Evolutionary conservation across 2,888 invertebrate species (phyloP), one percentile per base, ranked within the genome.

Genomic region (Dinocampus coccinellae): DNA sequence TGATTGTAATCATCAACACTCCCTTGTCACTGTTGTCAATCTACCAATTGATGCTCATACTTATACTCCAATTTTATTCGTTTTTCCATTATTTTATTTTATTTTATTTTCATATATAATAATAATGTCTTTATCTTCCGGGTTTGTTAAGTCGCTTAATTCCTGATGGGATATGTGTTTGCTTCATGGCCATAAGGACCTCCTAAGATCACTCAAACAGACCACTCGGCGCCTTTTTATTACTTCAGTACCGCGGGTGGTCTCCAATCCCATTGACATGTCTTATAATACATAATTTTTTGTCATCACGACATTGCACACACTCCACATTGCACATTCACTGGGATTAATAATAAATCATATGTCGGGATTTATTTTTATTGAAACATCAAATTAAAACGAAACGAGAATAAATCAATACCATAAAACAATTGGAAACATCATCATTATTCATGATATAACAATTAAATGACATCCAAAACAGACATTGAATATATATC

Each of bases 191-290:
- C 63, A 61, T 47, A 16, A 52, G 70, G 77, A 76, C 73, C 77
- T 75, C 76, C 76, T 74, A 76, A 74, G 74, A 75, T 74, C 72
- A 66, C 66, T 60, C 42, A 72, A 64, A 76, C 75, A 74, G 74
- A 75, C 74, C 69, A 69, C 76, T 76, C 75, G 75, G 73, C 75
- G 75, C 62, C 67, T 76, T 76, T 77, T 77, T 77, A 77, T 69
- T 76, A 77, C 75, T 72, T 73, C 72, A 72, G 71, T 70, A 73
- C 76, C 73, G 72, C 76, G 77, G 77, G 77, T 77, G 77, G 77
- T 77, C 72, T 42, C 62, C 52, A 57, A 33, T 52, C 53, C 55
- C 42, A 7, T 47, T 16, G 24, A 29, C 3, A 20, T 7, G 20
- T 16, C 75, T 73, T n/a, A n/a, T n/a, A n/a, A 29, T 29, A 7